These are phyloP conservation scores for Hypomesus transpacificus DNA, from an alignment of 2,113 vertebrate genomes.

Conservation along the genomic window DNA sequence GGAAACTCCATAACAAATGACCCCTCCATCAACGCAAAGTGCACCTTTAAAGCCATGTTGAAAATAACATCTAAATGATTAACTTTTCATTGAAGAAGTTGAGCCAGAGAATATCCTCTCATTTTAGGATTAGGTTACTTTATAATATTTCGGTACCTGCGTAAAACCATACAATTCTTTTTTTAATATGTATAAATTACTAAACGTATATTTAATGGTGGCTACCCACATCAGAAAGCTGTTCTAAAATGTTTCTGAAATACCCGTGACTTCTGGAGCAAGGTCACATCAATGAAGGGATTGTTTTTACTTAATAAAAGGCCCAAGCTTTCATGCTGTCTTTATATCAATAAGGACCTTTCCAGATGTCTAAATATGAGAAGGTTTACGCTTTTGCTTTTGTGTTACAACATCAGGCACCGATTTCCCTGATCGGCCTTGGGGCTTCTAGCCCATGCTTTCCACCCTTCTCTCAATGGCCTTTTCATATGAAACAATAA, in stretches of 20 bases:
- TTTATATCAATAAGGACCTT: conserved; percentile 43
- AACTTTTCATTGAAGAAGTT: not conserved
- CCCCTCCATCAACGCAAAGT: not conserved
- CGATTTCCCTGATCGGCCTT: conserved; percentile 48
- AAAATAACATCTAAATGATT: conserved; percentile 3
- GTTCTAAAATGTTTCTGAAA: conserved; percentile 25
- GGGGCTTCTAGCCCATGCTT: conserved; percentile 38
- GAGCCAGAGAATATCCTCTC: not conserved
- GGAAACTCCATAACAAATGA: not conserved
- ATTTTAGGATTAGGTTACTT: conserved; percentile 19
- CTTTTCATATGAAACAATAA: conserved; percentile 50
- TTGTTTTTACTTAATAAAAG: conserved; percentile 40
- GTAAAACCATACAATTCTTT: conserved; percentile 1
- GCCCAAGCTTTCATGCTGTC: conserved; percentile 37
- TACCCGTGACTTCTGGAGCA: conserved; percentile 26
- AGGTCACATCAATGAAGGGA: conserved; percentile 39
- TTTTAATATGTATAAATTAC: conserved; percentile 11
- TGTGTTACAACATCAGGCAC: conserved; percentile 50
- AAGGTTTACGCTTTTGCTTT: conserved; percentile 36
- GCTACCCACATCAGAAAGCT: conserved; percentile 32
- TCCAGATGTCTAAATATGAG: conserved; percentile 55
- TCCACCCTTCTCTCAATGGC: conserved; percentile 43
- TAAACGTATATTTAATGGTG: conserved; percentile 20
- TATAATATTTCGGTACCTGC: conserved; percentile 8
- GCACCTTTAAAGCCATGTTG: not conserved